These are phyloP conservation scores for Deilephila porcellus DNA, from an alignment of 2,888 invertebrate genomes.

Conservation along the genomic window DNA sequence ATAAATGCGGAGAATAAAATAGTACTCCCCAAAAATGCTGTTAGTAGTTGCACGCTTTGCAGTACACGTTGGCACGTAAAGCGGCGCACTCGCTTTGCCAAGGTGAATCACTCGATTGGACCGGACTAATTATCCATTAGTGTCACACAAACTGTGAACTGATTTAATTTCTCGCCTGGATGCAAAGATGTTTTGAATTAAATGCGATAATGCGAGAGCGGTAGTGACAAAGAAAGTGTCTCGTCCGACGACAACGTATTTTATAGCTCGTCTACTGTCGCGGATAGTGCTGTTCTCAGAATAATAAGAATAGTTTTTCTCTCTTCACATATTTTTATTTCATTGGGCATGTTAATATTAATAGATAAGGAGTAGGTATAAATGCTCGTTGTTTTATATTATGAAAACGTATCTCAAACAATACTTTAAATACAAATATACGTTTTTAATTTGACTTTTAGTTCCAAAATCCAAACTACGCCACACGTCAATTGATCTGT, in stretches of 20 bases:
- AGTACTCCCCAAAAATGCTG: background rate
- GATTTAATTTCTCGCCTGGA: background rate
- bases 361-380: too few relatives aligned
- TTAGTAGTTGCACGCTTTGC: background rate
- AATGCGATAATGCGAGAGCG: background rate
- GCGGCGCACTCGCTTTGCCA: background rate
- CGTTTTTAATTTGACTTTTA: too few relatives aligned
- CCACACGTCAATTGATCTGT: too few relatives aligned
- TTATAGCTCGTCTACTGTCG: background rate
- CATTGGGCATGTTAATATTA: too few relatives aligned
- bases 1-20: background rate
- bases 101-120: conserved; percentile 27
- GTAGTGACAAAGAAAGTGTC: background rate
- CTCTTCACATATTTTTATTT: too few relatives aligned
- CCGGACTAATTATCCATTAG: background rate
- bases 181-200: background rate
- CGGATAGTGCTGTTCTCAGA: too few relatives aligned
- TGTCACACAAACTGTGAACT: background rate
- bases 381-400: too few relatives aligned
- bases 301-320: too few relatives aligned
- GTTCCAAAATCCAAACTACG: too few relatives aligned
- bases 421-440: too few relatives aligned
- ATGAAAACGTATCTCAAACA: too few relatives aligned
- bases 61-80: background rate
- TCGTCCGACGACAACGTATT: background rate